A percentile compares a stretch with the other conserved stretches of the same genome.
Evolutionary conservation across 1,140 invertebrate species (phyloP).

Genomic region (Cotesia chilonis): DNA sequence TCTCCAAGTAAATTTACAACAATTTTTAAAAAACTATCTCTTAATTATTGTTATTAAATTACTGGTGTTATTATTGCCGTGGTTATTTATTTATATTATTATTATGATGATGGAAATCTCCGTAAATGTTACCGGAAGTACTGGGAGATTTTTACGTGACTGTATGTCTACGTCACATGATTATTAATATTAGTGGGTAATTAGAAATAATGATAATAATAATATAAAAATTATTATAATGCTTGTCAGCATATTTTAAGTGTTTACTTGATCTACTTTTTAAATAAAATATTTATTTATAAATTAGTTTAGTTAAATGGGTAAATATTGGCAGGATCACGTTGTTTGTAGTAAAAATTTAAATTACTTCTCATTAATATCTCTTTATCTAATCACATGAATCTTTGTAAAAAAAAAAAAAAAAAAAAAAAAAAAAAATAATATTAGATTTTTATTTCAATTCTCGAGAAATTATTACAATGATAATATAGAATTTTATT

Average conservation of each 20-base stretch:
- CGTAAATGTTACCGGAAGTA: slow-evolving; percentile 28
- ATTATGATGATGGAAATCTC: slow-evolving; percentile 3
- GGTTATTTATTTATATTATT: slow-evolving; percentile 3
- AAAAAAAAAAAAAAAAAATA: background rate
- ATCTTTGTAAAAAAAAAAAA: slow-evolving; percentile 13
- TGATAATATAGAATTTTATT: too few relatives aligned
- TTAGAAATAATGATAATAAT: slow-evolving; percentile 1
- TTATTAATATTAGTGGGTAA: slow-evolving; percentile 11
- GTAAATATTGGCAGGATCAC: too few relatives aligned
- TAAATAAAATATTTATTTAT: slow-evolving; percentile 1
- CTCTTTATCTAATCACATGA: slow-evolving; percentile 3
- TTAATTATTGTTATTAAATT: background rate
- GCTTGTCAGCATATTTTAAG: background rate
- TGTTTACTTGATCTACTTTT: background rate
- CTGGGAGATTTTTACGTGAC: slow-evolving; percentile 26
- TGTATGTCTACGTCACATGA: slow-evolving; percentile 24
- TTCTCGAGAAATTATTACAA: too few relatives aligned
- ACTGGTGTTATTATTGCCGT: background rate
- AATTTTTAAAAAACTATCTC: too few relatives aligned
- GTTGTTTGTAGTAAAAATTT: background rate
- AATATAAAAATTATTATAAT: background rate
- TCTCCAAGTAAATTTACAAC: background rate
- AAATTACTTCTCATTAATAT: slow-evolving; percentile 22
- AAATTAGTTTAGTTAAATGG: too few relatives aligned
- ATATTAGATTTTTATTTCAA: background rate